Evolutionary conservation across 2,888 invertebrate genomes (phyloP), one percentile per base, ranked within the genome.

Genomic region (Cephalotes varians): DNA sequence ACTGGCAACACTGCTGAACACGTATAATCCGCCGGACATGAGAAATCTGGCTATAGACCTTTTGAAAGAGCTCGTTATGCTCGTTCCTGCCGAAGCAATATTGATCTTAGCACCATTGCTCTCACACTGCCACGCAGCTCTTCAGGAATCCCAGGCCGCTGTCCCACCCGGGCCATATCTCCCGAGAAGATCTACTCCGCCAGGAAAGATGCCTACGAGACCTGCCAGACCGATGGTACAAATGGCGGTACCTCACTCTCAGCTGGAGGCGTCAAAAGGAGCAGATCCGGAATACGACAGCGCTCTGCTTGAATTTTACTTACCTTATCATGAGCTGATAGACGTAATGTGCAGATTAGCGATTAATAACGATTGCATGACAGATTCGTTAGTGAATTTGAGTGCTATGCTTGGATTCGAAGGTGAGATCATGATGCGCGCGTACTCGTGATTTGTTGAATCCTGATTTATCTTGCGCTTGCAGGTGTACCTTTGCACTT

Each of bases 331-430:
- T 94, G 97, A 97, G 92, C 97, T 99, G 86, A 97, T 99, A 77
- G 98, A 99, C 95, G 95, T 97, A 89, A 95, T 97, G 95, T 98
- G 98, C 95, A 96, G 98, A 60, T 96, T 98, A 93, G 98, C 98
- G 82, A 97, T 98, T 85, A 98, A 97, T 93, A 97, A 98, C 91
- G 98, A 98, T 92, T 97, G 97, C 91, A 96, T 99, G 95, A 97
- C 97, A 72, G 98, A 98, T 92, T 97, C 97, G 76, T 95, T 99
- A 88, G 97, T 99, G 84, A 97, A 97, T 92, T 95, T 99, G 87
- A 98, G 98, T 93, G 98, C 98, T 79, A 96, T 98, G 96, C 97
- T 98, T 73, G 99, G 98, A 82, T 97, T 98, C 88, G 99, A 99
- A 95, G 98, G 96, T 88, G 74, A 84, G 82, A 51, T 37, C 40